phyloP scores from a whole-genome alignment of 2,797 vertebrate genomes.

The Triplophysa yarkandensis region DNA sequence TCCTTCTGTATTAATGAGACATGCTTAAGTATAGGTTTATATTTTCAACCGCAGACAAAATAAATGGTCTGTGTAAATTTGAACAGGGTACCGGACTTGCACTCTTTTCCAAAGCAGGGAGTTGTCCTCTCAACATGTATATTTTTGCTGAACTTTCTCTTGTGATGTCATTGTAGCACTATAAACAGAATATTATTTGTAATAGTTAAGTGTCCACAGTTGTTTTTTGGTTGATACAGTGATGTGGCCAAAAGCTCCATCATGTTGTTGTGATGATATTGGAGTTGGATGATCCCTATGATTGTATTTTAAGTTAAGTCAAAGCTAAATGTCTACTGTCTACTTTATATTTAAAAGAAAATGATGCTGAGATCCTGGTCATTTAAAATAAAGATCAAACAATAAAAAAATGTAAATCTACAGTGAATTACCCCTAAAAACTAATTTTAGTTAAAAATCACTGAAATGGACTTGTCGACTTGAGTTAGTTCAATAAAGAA shows the following conservation, averaged over 20 bases:
- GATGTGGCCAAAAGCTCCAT: slow-evolving; percentile 37
- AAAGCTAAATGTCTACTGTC: too few species aligned
- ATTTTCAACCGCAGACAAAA: slow-evolving; percentile 71
- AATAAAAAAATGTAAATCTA: too few species aligned
- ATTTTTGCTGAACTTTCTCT: slow-evolving; percentile 69
- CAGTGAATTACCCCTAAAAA: too few species aligned
- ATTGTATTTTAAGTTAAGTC: too few species aligned
- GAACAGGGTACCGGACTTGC: slow-evolving; percentile 49
- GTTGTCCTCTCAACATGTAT: slow-evolving; percentile 61
- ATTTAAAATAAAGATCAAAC: too few species aligned
- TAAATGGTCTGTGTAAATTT: slow-evolving; percentile 71
- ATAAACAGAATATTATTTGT: slow-evolving; percentile 64
- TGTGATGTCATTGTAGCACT: slow-evolving; percentile 72
- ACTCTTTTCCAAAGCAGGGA: slow-evolving; percentile 63
- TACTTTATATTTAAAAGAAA: too few species aligned
- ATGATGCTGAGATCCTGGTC: too few species aligned
- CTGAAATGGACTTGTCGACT: too few species aligned
- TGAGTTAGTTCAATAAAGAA: too few species aligned
- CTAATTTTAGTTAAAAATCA: too few species aligned
- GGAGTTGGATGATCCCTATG: too few species aligned
- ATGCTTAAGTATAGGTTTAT: slow-evolving; percentile 76
- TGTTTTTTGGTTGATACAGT: slow-evolving; percentile 58
- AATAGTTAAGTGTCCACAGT: slow-evolving; percentile 50
- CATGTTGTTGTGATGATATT: not conserved
- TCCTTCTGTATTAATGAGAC: slow-evolving; percentile 67